These are phyloP conservation scores for Thalassoma bifasciatum DNA, from an alignment of 2,113 vertebrate species.

Conservation along the genomic window DNA sequence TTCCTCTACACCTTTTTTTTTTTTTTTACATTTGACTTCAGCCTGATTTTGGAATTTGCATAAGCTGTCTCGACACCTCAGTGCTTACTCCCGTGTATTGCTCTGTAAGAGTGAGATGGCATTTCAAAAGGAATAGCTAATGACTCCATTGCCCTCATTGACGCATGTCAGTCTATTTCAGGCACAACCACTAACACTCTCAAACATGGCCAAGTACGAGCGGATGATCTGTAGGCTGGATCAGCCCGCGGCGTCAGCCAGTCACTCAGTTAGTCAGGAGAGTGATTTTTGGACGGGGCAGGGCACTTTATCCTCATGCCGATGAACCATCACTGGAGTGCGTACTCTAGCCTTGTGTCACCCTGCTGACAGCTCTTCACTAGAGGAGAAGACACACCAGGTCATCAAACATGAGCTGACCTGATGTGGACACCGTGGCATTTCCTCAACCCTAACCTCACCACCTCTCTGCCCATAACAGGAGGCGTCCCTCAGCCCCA, in stretches of 20 bases:
- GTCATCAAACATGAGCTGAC: constrained; percentile 66
- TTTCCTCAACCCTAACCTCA: constrained; percentile 53
- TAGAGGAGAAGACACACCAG: constrained; percentile 25
- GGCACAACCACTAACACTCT: constrained; percentile 59
- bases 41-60: constrained; percentile 66
- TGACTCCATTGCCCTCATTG: constrained; percentile 72
- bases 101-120: constrained; percentile 48
- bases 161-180: constrained; percentile 79
- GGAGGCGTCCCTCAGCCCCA: constrained; percentile 52
- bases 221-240: constrained; percentile 62
- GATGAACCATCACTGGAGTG: constrained; percentile 43
- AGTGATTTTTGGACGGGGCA: constrained; percentile 37
- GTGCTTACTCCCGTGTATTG: constrained; percentile 40
- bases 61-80: constrained; percentile 56
- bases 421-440: constrained; percentile 56
- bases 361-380: constrained; percentile 55
- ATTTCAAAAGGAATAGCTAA: constrained; percentile 73
- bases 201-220: constrained; percentile 70
- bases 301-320: constrained; percentile 50
- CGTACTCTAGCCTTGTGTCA: constrained; percentile 51
- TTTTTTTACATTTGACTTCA: constrained; percentile 16
- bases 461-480: constrained; percentile 64
- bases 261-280: constrained; percentile 41
- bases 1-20: constrained; percentile 29
- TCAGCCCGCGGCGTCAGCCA: constrained; percentile 46